Base-by-base conservation (phyloP, 2,797 vertebrate genomes). In the Scyliorhinus canicula region DNA sequence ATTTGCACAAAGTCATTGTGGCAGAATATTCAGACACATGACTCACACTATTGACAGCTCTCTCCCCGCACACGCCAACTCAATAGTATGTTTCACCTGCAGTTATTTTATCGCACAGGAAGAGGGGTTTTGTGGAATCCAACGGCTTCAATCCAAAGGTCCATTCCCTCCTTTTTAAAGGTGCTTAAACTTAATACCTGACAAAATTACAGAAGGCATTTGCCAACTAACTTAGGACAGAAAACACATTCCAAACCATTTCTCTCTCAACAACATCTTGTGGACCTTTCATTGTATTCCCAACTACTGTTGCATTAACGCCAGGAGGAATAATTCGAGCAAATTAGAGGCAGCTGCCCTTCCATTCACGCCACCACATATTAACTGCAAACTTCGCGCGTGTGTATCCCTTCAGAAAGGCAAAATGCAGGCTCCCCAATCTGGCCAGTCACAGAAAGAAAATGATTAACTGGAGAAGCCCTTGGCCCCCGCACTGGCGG, bases 21-120 rank as follows among this genome's bases (percentile, higher is more conserved):
- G 47, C 63, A 31, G 40, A 52, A n/a, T 74, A 57, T 84, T 95
- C 82, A 60, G 94, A 95, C 77, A 47, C 95, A 95, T 95, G 65
- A 95, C 85, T 67, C 19, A 77, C 69, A 82, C 28, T 31, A 69
- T 47, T 84, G 77, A 50, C 67, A 60, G 74, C 91, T 88, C 63
- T 88, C 31, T 77, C 69, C 57, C 57, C 86, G 69, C 47, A 50
- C 50, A 52, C 67, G 31, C 40, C 67, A 69, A 52, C 47, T 40
- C 35, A 91, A 44, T 63, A 26, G 8, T 47, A 94, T 94, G 44
- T 77, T 65, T 91, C 60, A 90, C n/a, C 4, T 12, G 8, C 26
- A 16, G 0, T n/a, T 63, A 63, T n/a, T 91, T 91, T 26, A 91
- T 91, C 85, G n/a, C 24, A 19, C 47, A 52, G 50, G 2, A 14